Conservation (phyloP, 37 sponge, comb jelly and placozoan genomes). For the Theonella swinhoei region DNA sequence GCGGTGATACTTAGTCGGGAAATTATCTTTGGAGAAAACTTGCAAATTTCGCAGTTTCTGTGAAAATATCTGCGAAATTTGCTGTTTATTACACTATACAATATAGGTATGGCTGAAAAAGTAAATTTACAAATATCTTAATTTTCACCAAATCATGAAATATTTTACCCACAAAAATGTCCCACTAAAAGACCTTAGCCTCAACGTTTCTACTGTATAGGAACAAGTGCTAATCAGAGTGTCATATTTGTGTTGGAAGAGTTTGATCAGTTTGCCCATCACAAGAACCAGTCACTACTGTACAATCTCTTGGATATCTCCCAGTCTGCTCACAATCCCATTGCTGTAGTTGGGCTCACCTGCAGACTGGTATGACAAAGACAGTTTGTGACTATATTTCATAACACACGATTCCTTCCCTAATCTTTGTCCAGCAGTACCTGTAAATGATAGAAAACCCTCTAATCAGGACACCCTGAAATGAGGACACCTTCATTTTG, state of each 20-base stretch:
- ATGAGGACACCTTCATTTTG: too few relatives aligned
- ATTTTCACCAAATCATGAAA: too few relatives aligned
- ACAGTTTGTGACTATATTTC: not conserved
- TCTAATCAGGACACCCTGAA: too few relatives aligned
- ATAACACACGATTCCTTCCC: not conserved
- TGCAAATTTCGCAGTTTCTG: too few relatives aligned
- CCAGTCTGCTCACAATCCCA: slow-evolving; percentile 69
- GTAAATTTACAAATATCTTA: too few relatives aligned
- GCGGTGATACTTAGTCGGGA: too few relatives aligned
- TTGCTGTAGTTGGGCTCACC: slow-evolving; percentile 89
- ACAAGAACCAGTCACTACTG: slow-evolving; percentile 92
- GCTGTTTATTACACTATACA: too few relatives aligned
- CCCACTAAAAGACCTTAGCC: too few relatives aligned
- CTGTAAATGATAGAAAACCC: not conserved
- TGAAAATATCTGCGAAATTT: too few relatives aligned
- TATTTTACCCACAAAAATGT: too few relatives aligned
- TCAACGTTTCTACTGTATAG: slow-evolving; percentile 31
- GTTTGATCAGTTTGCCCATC: slow-evolving; percentile 91
- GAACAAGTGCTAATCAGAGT: slow-evolving; percentile 58
- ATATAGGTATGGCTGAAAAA: too few relatives aligned
- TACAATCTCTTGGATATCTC: slow-evolving; percentile 91
- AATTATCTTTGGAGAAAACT: too few relatives aligned
- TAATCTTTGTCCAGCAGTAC: not conserved
- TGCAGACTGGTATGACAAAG: slow-evolving; percentile 58
- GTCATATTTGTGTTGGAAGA: slow-evolving; percentile 91